A percentile compares a stretch with the other conserved stretches of the same genome.
Evolutionary conservation across 2,113 vertebrate genomes (phyloP).

Genomic region (Bos javanicus): DNA sequence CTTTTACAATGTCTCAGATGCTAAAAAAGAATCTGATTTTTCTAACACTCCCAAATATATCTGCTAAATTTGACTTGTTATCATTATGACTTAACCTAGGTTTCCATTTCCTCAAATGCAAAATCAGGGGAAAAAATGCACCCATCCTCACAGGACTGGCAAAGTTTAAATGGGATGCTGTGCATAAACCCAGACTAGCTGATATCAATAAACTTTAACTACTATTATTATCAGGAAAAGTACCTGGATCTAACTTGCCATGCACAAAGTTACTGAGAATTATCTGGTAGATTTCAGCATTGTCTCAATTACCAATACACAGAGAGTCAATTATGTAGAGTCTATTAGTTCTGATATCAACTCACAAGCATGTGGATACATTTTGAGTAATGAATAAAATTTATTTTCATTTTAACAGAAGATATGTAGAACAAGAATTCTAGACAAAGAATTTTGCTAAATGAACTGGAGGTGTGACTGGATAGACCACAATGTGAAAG

Average conservation of each 20-base stretch:
- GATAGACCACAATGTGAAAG: not conserved
- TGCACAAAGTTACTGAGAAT: not conserved
- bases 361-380: not conserved
- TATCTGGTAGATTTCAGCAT: not conserved
- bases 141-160: not conserved
- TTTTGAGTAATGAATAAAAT: not conserved
- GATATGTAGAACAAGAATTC: not conserved
- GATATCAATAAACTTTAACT: not conserved
- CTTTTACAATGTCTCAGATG: not conserved
- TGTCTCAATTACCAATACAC: not conserved
- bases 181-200: not conserved
- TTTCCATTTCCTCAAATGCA: not conserved
- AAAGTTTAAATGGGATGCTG: not conserved
- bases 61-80: not conserved
- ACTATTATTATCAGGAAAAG: not conserved
- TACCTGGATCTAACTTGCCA: not conserved
- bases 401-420: not conserved
- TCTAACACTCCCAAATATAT: not conserved
- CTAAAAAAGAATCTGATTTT: not conserved
- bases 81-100: not conserved
- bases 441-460: not conserved
- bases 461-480: not conserved
- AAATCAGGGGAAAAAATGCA: not conserved
- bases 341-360: not conserved
- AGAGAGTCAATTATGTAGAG: not conserved